These are phyloP conservation scores for Hylomyscus alleni DNA, from an alignment of 2,797 vertebrate genomes.

Conservation along the genomic window DNA sequence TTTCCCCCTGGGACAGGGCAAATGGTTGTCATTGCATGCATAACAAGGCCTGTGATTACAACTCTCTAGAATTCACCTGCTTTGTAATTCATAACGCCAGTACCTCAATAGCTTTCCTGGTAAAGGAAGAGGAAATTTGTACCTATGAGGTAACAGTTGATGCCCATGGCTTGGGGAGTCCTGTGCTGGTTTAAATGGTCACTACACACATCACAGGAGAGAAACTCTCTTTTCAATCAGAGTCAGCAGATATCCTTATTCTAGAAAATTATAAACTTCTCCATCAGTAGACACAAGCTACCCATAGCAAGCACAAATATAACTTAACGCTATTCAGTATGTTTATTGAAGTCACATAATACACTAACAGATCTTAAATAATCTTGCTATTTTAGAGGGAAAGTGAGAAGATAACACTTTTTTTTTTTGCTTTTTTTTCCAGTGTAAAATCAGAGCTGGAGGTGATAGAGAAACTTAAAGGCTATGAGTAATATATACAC, in stretches of 20 bases:
- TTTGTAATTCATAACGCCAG: neutral
- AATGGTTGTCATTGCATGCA: neutral
- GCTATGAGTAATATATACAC: neutral
- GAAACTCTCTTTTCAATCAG: neutral
- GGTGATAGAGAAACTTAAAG: fast-evolving
- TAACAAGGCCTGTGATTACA: neutral
- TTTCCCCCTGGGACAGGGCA: fast-evolving
- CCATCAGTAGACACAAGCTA: neutral
- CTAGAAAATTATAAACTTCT: neutral
- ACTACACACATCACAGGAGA: neutral
- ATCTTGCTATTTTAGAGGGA: neutral
- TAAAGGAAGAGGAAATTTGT: neutral
- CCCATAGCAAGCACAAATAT: neutral
- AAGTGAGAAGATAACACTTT: neutral
- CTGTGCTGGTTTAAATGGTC: neutral
- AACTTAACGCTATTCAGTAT: neutral
- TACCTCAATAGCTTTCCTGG: neutral
- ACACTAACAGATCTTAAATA: constrained; percentile 1
- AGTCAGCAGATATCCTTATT: neutral
- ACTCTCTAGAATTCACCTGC: neutral
- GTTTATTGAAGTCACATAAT: neutral
- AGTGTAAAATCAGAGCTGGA: neutral
- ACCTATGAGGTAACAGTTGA: neutral
- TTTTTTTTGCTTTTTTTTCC: neutral
- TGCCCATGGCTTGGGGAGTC: fast-evolving